Percentiles rank a stretch among this genome's conserved stretches.
phyloP scores from a whole-genome alignment of 2,113 vertebrate species.

The Pomatostomus ruficeps region DNA sequence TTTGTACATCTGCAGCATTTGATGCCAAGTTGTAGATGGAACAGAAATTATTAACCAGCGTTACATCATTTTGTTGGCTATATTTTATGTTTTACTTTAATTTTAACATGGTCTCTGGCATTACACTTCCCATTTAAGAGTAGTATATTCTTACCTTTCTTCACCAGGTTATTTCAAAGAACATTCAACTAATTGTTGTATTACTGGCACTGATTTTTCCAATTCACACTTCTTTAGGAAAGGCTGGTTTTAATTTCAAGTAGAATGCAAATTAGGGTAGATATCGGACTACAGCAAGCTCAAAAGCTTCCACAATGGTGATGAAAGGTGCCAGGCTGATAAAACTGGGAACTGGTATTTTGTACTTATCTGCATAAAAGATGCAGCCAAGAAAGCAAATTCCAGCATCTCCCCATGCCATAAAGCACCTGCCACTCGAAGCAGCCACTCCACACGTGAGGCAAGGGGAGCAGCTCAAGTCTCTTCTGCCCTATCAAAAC shows the following conservation, averaged over 20 bases:
- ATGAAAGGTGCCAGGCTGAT: neutral
- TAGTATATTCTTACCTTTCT: neutral
- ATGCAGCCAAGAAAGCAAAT: neutral
- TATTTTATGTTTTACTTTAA: neutral
- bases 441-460: rapidly evolving
- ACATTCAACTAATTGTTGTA: neutral
- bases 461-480: neutral
- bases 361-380: neutral
- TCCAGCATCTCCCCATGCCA: neutral
- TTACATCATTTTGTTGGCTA: neutral
- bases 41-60: neutral
- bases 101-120: neutral
- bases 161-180: neutral
- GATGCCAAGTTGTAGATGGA: neutral
- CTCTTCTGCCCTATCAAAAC: neutral
- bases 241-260: neutral
- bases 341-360: neutral
- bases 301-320: neutral
- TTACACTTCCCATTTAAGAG: neutral
- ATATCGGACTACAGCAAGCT: neutral
- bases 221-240: neutral
- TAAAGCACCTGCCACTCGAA: neutral
- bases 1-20: neutral
- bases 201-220: neutral
- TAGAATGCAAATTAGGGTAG: neutral